A percentile compares a stretch with the other conserved stretches of the same genome.
These are phyloP conservation scores for Odontothrips loti DNA, from an alignment of 2,888 invertebrate genomes.

Conservation along the genomic window DNA sequence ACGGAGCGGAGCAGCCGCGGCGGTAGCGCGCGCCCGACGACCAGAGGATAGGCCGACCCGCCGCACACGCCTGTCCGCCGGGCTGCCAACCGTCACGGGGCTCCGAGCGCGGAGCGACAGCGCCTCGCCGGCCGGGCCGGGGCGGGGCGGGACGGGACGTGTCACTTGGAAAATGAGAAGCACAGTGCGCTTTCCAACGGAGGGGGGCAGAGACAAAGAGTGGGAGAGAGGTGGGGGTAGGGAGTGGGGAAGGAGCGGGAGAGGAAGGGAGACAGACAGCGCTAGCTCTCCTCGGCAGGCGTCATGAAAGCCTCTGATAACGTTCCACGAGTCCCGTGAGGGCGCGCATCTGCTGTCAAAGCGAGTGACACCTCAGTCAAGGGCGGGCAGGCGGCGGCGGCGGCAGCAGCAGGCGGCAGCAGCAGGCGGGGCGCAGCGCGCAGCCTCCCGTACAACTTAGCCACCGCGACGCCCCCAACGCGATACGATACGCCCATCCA, in stretches of 20 bases:
- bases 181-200: too few species aligned
- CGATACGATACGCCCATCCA: not conserved
- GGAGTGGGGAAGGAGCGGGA: too few species aligned
- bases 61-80: not conserved
- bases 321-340: not conserved
- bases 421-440: not conserved
- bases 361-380: not conserved
- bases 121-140: not conserved
- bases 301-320: not conserved
- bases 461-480: not conserved
- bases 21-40: not conserved
- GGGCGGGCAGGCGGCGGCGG: too few species aligned
- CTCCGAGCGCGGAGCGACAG: not conserved
- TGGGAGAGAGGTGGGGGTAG: too few species aligned
- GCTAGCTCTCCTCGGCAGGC: not conserved
- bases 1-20: not conserved
- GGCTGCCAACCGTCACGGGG: not conserved
- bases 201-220: too few species aligned
- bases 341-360: constrained; percentile 19
- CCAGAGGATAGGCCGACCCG: not conserved
- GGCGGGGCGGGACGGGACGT: not conserved
- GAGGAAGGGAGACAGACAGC: not conserved
- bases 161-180: not conserved
- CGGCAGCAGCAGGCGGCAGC: too few species aligned
- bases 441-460: not conserved